A percentile compares a stretch with the other conserved stretches of the same genome.
These are phyloP conservation scores for Indicator indicator DNA, from an alignment of 2,113 vertebrate genomes.

Conservation along the genomic window DNA sequence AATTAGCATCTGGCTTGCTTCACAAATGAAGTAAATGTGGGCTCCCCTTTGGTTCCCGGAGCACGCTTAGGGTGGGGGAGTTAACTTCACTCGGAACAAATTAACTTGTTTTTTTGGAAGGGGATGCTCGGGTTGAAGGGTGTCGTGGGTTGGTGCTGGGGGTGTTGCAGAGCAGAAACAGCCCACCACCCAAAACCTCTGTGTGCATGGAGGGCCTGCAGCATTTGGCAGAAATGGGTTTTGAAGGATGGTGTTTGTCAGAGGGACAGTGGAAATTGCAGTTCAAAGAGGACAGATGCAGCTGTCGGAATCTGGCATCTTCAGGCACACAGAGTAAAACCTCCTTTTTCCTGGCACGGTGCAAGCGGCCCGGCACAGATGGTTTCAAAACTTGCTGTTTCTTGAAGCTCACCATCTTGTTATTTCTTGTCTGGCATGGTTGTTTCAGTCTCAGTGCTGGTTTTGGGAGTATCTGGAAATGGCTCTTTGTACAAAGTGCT, in stretches of 20 bases:
- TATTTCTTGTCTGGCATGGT: background rate
- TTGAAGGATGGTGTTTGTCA: background rate
- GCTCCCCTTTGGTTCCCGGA: slow-evolving; percentile 66
- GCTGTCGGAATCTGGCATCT: background rate
- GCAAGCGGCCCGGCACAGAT: background rate
- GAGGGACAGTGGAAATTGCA: background rate
- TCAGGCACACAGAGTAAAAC: background rate
- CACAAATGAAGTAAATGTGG: slow-evolving; percentile 53
- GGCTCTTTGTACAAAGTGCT: background rate
- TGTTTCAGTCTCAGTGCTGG: background rate
- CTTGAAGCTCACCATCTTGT: background rate
- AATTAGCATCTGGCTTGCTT: slow-evolving; percentile 69
- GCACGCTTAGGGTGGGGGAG: slow-evolving; percentile 40
- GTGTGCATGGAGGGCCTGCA: background rate
- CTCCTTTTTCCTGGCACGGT: background rate
- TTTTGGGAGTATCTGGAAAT: rapidly evolving
- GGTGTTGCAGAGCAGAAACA: background rate
- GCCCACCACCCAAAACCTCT: background rate
- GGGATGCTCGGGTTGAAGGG: background rate
- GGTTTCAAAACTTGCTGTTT: background rate
- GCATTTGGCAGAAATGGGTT: background rate
- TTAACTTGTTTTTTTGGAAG: background rate
- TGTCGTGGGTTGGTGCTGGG: background rate
- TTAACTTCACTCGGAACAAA: slow-evolving; percentile 35
- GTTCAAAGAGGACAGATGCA: background rate